These are phyloP conservation scores for Andrena minutula DNA, from an alignment of 2,888 invertebrate genomes.

Conservation along the genomic window DNA sequence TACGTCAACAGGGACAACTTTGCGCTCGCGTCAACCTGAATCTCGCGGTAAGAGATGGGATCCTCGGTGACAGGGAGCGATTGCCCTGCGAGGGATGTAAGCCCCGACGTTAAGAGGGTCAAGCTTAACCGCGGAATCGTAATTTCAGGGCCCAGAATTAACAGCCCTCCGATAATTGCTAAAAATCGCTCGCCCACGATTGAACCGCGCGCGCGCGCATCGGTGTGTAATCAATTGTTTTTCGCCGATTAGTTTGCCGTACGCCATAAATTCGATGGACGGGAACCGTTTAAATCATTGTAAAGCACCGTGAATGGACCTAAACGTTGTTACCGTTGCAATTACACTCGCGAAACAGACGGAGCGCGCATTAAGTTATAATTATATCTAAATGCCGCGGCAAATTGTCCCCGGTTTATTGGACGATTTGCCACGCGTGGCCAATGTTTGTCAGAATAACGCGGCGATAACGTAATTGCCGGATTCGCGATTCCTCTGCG, in stretches of 20 bases:
- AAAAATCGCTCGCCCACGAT: neutral
- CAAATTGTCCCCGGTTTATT: conserved; percentile 59
- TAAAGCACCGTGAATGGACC: conserved; percentile 38
- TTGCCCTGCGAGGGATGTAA: neutral
- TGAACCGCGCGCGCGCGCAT: neutral
- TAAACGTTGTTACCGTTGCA: conserved; percentile 40
- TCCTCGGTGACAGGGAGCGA: conserved; percentile 10
- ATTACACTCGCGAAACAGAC: conserved; percentile 51
- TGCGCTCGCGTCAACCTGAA: conserved; percentile 10
- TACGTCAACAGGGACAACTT: conserved; percentile 44
- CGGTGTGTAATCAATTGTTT: conserved; percentile 27
- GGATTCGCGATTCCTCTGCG: neutral
- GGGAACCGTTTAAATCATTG: conserved; percentile 26
- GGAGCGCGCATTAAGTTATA: conserved; percentile 50
- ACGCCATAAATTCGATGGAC: conserved; percentile 29
- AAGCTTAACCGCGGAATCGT: neutral
- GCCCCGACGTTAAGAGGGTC: neutral
- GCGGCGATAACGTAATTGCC: conserved; percentile 27
- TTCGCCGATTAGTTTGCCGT: conserved; percentile 18
- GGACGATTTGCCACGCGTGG: conserved; percentile 41
- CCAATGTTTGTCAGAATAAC: conserved; percentile 51
- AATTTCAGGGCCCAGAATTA: neutral
- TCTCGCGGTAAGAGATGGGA: conserved; percentile 3
- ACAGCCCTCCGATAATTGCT: conserved; percentile 1
- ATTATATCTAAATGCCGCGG: conserved; percentile 57